Conservation (phyloP, 2,113 vertebrate species). For the Lagopus muta region DNA sequence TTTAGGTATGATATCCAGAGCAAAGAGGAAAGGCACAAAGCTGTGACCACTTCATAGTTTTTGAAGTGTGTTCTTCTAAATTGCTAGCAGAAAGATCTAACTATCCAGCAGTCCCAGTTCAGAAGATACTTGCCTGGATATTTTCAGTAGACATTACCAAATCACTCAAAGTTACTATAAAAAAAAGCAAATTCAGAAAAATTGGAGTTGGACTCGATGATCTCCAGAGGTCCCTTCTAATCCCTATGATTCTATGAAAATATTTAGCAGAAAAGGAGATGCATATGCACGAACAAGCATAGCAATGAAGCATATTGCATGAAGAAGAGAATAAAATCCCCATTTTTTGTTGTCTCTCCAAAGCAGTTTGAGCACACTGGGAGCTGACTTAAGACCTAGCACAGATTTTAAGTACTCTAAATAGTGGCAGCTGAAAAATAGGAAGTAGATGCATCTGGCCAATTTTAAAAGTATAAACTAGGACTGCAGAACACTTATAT, state of each 20-base stretch:
- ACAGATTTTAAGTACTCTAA: not conserved
- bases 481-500: not conserved
- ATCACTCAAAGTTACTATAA: not conserved
- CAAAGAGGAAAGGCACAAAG: not conserved
- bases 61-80: not conserved
- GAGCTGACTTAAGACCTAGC: not conserved
- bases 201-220: not conserved
- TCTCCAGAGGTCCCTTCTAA: too few relatives aligned
- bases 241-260: too few relatives aligned
- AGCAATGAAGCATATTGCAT: not conserved
- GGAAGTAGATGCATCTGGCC: not conserved
- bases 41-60: not conserved
- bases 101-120: not conserved
- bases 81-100: not conserved
- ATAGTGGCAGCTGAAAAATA: not conserved
- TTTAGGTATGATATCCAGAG: slow-evolving; percentile 15
- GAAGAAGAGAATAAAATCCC: not conserved
- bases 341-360: not conserved
- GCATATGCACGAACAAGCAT: not conserved
- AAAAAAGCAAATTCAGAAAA: not conserved
- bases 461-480: not conserved
- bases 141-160: not conserved
- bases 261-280: not conserved
- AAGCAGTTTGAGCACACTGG: not conserved
- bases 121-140: not conserved